These are phyloP conservation scores for Hydrozoanthus gracilis DNA, from an alignment of 92 coral and sea anemone genomes.

Conservation along the genomic window DNA sequence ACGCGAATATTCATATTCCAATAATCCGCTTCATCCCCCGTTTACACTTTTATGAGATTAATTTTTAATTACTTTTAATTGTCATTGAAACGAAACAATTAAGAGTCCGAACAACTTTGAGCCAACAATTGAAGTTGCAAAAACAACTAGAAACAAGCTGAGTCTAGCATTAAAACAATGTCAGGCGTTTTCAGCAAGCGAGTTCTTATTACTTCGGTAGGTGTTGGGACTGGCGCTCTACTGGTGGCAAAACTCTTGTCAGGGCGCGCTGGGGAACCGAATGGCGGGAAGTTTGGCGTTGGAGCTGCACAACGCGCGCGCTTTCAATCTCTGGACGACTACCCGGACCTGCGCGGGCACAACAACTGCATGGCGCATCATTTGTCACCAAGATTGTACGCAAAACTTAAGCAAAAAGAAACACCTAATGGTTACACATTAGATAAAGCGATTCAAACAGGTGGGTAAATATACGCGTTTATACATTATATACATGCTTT, in stretches of 20 bases:
- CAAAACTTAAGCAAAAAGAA: slow-evolving; percentile 47
- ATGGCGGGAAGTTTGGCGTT: neutral
- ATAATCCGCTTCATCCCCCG: too few relatives aligned
- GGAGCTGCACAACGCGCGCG: slow-evolving; percentile 28
- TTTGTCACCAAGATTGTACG: slow-evolving; percentile 51
- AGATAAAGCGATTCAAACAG: slow-evolving; percentile 65
- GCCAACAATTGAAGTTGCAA: too few relatives aligned
- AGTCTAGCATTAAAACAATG: neutral
- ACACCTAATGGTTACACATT: slow-evolving; percentile 60
- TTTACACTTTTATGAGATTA: too few relatives aligned
- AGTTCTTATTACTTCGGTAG: slow-evolving; percentile 25
- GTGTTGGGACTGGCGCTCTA: slow-evolving; percentile 28
- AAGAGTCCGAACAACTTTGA: too few relatives aligned
- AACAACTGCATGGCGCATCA: slow-evolving; percentile 65
- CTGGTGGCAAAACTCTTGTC: slow-evolving; percentile 28
- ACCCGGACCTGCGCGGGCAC: slow-evolving; percentile 59
- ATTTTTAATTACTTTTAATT: too few relatives aligned
- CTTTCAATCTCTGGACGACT: slow-evolving; percentile 40
- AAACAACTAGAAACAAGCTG: too few relatives aligned
- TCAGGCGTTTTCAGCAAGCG: slow-evolving; percentile 41
- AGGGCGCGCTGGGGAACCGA: slow-evolving; percentile 10
- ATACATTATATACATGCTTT: neutral
- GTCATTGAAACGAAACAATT: too few relatives aligned
- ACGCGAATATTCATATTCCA: too few relatives aligned
- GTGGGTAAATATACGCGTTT: neutral